Evolutionary conservation across 2,888 invertebrate genomes (phyloP).

Genomic region (Sussaba pulchella): DNA sequence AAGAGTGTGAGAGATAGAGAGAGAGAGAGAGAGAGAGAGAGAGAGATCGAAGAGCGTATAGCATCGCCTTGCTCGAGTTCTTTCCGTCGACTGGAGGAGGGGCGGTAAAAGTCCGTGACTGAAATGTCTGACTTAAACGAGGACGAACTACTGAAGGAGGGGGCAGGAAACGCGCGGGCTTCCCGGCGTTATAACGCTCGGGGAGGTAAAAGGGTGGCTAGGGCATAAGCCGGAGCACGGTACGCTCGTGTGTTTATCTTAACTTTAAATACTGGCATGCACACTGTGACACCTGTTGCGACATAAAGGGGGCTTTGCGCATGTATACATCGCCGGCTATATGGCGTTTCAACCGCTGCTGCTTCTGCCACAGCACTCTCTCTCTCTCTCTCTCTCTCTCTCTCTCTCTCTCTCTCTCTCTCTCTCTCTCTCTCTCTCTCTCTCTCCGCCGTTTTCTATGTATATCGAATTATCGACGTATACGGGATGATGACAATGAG

Average conservation of each 20-base stretch:
- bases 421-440: too few relatives aligned
- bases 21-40: not conserved
- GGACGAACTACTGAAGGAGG: conserved; percentile 61
- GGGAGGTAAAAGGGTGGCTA: conserved; percentile 5
- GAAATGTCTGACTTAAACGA: conserved; percentile 58
- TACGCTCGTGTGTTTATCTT: conserved; percentile 63
- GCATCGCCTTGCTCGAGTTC: conserved; percentile 1
- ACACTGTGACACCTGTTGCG: conserved; percentile 70
- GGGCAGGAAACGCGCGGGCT: conserved; percentile 38
- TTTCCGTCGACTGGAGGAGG: not conserved
- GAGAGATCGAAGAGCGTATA: not conserved
- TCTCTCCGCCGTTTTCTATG: conserved; percentile 41
- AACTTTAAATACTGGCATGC: conserved; percentile 65
- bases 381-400: too few relatives aligned
- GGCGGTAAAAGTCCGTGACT: conserved; percentile 37
- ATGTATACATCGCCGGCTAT: conserved; percentile 40
- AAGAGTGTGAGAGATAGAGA: too few relatives aligned
- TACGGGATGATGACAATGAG: conserved; percentile 64
- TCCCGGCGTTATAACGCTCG: conserved; percentile 36
- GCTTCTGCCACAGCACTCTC: conserved; percentile 47
- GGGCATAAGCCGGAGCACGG: conserved; percentile 21
- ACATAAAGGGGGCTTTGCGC: conserved; percentile 62
- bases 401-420: too few relatives aligned
- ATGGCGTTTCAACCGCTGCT: not conserved
- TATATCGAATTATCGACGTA: conserved; percentile 71